Evolutionary conservation across 2,797 vertebrate genomes (phyloP).

Genomic region (Glossophaga mutica): DNA sequence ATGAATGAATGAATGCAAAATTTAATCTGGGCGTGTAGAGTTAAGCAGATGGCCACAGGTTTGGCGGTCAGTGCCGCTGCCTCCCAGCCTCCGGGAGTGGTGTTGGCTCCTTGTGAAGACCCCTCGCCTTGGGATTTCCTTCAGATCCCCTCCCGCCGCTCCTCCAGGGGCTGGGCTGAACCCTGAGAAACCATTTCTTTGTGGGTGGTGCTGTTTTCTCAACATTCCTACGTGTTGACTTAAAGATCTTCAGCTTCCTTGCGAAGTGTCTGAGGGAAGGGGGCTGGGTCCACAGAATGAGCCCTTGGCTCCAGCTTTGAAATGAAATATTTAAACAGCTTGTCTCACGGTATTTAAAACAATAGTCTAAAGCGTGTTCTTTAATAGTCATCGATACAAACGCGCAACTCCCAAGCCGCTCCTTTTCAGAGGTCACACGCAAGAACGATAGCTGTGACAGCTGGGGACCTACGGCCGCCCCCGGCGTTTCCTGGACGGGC

Average conservation of each 20-base stretch:
- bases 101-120: accelerated
- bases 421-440: background rate
- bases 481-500: background rate
- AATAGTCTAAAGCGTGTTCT: background rate
- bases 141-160: background rate
- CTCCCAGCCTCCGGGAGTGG: accelerated
- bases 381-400: background rate
- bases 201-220: background rate
- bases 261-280: background rate
- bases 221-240: background rate
- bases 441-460: accelerated
- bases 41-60: background rate
- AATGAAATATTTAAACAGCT: conserved; percentile 26
- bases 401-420: background rate
- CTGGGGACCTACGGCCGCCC: accelerated
- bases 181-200: background rate
- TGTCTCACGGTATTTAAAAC: background rate
- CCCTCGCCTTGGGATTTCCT: background rate
- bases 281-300: background rate
- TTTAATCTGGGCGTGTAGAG: too few species aligned
- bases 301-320: background rate
- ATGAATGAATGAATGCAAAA: too few species aligned
- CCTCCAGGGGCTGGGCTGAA: background rate
- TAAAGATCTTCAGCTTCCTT: background rate
- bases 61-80: background rate